Conservation (phyloP, 2,888 invertebrate genomes). For the Ectropis crepuscularia region DNA sequence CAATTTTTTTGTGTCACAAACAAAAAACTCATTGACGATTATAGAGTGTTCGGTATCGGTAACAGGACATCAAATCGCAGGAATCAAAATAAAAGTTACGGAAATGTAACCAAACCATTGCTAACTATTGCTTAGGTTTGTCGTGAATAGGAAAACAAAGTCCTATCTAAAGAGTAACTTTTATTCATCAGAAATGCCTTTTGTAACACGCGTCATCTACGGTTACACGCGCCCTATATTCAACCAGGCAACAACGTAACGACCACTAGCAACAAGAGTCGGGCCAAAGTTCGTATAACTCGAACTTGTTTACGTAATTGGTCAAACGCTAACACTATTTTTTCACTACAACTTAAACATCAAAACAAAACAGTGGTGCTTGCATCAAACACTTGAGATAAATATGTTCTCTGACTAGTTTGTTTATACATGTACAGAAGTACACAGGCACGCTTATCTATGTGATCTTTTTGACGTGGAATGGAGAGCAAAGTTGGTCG, state of each 20-base stretch:
- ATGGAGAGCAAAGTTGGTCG: constrained; percentile 26
- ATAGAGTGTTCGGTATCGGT: too few relatives aligned
- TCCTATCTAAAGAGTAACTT: not conserved
- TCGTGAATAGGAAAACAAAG: not conserved
- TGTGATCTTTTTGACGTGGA: constrained; percentile 32
- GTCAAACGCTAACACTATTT: not conserved
- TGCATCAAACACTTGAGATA: not conserved
- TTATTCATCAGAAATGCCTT: not conserved
- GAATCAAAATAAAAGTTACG: too few relatives aligned
- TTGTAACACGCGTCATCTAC: constrained; percentile 1
- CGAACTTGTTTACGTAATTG: not conserved
- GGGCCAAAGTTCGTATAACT: not conserved
- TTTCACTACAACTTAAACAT: not conserved
- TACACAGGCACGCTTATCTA: constrained; percentile 25
- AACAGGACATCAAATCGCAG: too few relatives aligned
- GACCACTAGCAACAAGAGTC: constrained; percentile 2
- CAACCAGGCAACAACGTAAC: not conserved
- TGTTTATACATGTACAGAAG: constrained; percentile 1
- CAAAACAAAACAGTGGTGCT: not conserved
- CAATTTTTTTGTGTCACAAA: too few relatives aligned
- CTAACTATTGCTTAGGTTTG: not conserved
- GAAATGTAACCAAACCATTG: too few relatives aligned
- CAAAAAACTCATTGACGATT: too few relatives aligned
- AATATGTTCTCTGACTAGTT: not conserved
- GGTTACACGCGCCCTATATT: not conserved